A percentile compares a stretch with the other conserved stretches of the same genome.
phyloP scores from a whole-genome alignment of 1,140 invertebrate genomes.

The Triops cancriformis region DNA sequence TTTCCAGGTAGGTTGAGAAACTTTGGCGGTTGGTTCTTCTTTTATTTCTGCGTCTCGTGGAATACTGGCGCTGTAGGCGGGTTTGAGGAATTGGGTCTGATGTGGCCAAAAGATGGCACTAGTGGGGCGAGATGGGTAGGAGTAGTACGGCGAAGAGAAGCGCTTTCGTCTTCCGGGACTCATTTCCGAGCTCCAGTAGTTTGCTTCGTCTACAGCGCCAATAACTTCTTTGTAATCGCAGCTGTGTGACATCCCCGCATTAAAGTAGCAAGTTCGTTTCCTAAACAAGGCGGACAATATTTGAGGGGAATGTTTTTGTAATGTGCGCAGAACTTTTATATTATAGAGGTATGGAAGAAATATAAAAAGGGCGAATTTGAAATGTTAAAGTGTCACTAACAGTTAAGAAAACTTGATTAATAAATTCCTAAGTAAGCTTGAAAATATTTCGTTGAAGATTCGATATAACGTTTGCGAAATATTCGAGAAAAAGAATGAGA shows the following conservation, averaged over 20 bases:
- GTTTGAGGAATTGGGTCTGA: not conserved
- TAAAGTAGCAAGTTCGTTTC: slow-evolving; percentile 40
- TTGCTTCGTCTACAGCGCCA: slow-evolving; percentile 37
- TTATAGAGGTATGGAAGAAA: too few species aligned
- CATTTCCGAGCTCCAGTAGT: slow-evolving; percentile 35
- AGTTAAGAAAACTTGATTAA: too few species aligned
- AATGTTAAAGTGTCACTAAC: too few species aligned
- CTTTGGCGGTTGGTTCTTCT: not conserved
- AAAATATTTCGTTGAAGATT: too few species aligned
- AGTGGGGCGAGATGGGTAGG: not conserved
- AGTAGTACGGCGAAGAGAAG: not conserved
- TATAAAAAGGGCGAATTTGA: too few species aligned
- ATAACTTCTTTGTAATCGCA: slow-evolving; percentile 42
- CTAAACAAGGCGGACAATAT: slow-evolving; percentile 29
- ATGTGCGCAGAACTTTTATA: too few species aligned
- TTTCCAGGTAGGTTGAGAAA: not conserved
- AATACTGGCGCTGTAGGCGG: not conserved
- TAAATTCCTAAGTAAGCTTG: too few species aligned
- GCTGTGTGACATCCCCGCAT: slow-evolving; percentile 41
- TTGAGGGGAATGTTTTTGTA: not conserved
- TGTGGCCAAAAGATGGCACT: not conserved
- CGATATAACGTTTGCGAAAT: too few species aligned
- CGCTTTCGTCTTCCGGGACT: slow-evolving; percentile 37
- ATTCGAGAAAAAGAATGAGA: too few species aligned
- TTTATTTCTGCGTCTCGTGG: not conserved